Percentiles rank a stretch among this genome's conserved stretches.
These are phyloP conservation scores for Haliclona indistincta DNA, from an alignment of 37 sponge, comb jelly and placozoan species.

Conservation along the genomic window DNA sequence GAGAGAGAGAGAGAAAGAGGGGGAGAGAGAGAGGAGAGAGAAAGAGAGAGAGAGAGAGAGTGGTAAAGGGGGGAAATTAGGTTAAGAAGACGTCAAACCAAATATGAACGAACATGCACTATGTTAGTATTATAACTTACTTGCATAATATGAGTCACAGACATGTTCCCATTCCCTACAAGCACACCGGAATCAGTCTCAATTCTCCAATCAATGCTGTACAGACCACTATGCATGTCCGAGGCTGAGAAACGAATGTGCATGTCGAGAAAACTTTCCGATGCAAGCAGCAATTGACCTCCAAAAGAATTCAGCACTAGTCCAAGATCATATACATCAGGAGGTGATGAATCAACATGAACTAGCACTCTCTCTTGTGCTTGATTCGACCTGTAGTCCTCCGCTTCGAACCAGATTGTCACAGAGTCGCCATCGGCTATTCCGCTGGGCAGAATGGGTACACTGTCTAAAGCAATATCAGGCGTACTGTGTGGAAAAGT, in stretches of 20 bases:
- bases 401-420: slow-evolving; percentile 67
- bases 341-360: slow-evolving; percentile 73
- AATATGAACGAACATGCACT: not conserved
- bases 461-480: slow-evolving; percentile 51
- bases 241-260: slow-evolving; percentile 35
- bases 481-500: slow-evolving; percentile 8
- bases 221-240: slow-evolving; percentile 68
- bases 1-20: too few relatives aligned
- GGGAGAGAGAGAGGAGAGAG: too few relatives aligned
- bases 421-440: slow-evolving; percentile 68
- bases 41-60: too few relatives aligned
- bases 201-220: slow-evolving; percentile 56
- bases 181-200: slow-evolving; percentile 22
- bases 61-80: too few relatives aligned
- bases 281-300: slow-evolving; percentile 35
- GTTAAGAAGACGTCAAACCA: too few relatives aligned
- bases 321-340: slow-evolving; percentile 42
- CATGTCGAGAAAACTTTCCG: slow-evolving; percentile 37
- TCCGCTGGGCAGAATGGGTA: slow-evolving; percentile 2
- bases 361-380: slow-evolving; percentile 48
- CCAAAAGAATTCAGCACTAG: slow-evolving; percentile 37
- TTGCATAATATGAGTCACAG: slow-evolving; percentile 12
- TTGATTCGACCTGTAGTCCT: slow-evolving; percentile 40
- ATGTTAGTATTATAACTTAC: slow-evolving; percentile 2
- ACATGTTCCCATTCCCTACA: slow-evolving; percentile 51